A percentile compares a stretch with the other conserved stretches of the same genome.
Evolutionary conservation across 2,888 invertebrate genomes (phyloP).

Genomic region (Leptopilina drosophilae): DNA sequence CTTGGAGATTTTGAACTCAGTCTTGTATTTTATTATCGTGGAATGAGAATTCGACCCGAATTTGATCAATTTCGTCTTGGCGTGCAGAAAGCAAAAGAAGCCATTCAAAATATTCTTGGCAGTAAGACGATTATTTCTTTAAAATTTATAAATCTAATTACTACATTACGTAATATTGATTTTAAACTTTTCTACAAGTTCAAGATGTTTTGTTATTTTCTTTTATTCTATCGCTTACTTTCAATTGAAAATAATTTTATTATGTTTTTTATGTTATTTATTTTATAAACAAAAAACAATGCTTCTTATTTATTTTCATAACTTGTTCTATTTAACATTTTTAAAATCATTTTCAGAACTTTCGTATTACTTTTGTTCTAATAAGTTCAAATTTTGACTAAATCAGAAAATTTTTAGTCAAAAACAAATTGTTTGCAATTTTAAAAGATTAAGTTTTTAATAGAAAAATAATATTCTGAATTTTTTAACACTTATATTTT

Average conservation of each 20-base stretch:
- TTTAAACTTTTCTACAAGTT: background rate
- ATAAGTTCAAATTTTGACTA: too few relatives aligned
- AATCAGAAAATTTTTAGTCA: too few relatives aligned
- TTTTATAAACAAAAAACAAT: too few relatives aligned
- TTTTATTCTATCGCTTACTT: too few relatives aligned
- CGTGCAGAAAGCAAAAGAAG: slow-evolving; percentile 95
- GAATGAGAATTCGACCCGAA: slow-evolving; percentile 90
- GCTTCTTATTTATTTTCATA: too few relatives aligned
- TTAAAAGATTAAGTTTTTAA: too few relatives aligned
- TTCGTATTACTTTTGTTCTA: too few relatives aligned
- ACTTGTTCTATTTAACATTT: too few relatives aligned
- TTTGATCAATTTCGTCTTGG: slow-evolving; percentile 87
- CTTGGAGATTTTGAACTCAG: slow-evolving; percentile 96
- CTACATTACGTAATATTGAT: background rate
- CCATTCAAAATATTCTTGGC: slow-evolving; percentile 94
- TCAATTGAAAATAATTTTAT: background rate
- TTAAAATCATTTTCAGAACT: too few relatives aligned
- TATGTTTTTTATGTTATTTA: background rate
- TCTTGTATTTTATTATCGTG: slow-evolving; percentile 93
- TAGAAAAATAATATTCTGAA: too few relatives aligned
- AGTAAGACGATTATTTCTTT: slow-evolving; percentile 63
- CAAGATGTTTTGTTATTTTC: background rate
- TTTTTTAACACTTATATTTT: too few relatives aligned
- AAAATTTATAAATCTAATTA: background rate
- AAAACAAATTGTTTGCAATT: too few relatives aligned